Evolutionary conservation across 2,797 vertebrate species (phyloP), one percentile per base, ranked within the genome.

Genomic region (Sebastes paucispinis): DNA sequence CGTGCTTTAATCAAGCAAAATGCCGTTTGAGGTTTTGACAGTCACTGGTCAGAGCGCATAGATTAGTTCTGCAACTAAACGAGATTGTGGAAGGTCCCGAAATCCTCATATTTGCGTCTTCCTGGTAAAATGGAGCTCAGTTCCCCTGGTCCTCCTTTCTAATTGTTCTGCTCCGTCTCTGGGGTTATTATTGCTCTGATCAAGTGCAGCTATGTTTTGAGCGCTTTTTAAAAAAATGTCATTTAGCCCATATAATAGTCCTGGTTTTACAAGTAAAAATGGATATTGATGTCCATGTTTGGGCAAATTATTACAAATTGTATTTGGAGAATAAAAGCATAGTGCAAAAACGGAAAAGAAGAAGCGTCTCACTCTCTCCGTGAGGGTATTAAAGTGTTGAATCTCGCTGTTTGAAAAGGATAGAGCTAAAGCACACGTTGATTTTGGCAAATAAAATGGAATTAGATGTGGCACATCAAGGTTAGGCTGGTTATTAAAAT

Each of bases 1-100:
- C 69, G 75, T 20, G 63, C 87, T 90, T 86, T 91, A 87, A 93
- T 92, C 86, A 88, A 72, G 76, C 60, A 73, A 89, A 91, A 85
- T 75, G 73, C 39, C 59, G 78, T 79, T 77, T 67, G 36, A 79
- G 72, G 66, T 55, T 83, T 82, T 85, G 82, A 84, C 83, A 86
- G 77, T 77, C 60, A 70, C 36, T 79, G 71, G 83, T 91, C 90
- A 72, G 78, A 86, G 69, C 69, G 20, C 47, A 69, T 34, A 76
- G 31, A 86, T 87, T 79, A 65, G 18, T 75, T 87, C 77, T 71
- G 74, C 60, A 77, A 25, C 64, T 12, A 58, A 36, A 54, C 3
- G 5, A 87, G 32, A 79, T 60, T 52, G 65, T 4, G 43, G 52
- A 81, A 47, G 39, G 20, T 83, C 83, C 78, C 60, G 10, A 74